Evolutionary conservation across 2,113 vertebrate genomes (phyloP), one percentile per base, ranked within the genome.

Genomic region (Corythaixoides concolor): DNA sequence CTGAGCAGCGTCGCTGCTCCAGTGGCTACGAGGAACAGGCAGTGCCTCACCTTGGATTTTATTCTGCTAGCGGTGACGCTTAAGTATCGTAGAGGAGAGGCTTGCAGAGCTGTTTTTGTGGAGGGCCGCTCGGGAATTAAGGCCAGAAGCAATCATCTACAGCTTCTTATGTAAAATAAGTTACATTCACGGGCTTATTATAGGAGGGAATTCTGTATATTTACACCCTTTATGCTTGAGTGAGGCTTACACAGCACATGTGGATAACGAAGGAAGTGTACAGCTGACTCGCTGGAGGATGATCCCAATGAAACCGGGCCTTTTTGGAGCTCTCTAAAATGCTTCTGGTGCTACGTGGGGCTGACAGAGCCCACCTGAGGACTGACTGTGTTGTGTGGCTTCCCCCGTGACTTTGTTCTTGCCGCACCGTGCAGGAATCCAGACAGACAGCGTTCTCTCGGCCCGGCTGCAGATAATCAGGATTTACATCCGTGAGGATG

Each of bases 371-470:
- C 58, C 58, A 7, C 24, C 11, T 2, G 22, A n/a, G 80, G 43
- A 6, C 47, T 1, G 0, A 0, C 41, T 2, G 26, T 21, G 52
- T 53, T 4, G 11, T 1, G 24, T 9, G 41, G 41, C 55, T 75
- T 68, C 52, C 22, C 26, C 56, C 9, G 59, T 77, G 88, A 13
- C 8, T 11, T 11, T 82, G 66, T 37, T 47, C 41, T 82, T 62
- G 62, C 58, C 35, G 62, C 50, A 2, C 50, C 33, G 12, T 39
- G 79, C 94, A 99, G 99, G 99, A 33, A 99, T 99, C 94, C 99
- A 99, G 98, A 99, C 99, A 0, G 99, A 99, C 98, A 99, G 99
- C 5, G 99, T 99, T 35, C 99, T 99, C 81, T 99, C 99, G 0
- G 99, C 99, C 47, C 97, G 99, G 52, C 98, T 99, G 77, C 99